A percentile compares a stretch with the other conserved stretches of the same genome.
phyloP scores from a whole-genome alignment of 2,113 vertebrate genomes.

The Gallinago media region DNA sequence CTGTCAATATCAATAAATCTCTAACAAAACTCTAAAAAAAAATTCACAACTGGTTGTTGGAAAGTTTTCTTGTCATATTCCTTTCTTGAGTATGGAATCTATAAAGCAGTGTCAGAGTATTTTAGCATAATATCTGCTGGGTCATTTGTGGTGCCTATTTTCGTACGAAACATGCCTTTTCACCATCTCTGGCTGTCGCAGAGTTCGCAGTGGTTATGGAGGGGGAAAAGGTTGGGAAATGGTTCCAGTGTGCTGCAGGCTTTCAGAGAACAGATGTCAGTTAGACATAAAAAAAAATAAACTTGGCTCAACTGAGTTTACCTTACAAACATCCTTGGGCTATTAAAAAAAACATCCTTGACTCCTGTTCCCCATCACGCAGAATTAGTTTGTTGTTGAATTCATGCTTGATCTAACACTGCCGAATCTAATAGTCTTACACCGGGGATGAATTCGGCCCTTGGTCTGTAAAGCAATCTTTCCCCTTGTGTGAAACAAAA shows the following conservation, averaged over 20 bases:
- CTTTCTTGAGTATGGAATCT: not conserved
- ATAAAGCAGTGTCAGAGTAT: not conserved
- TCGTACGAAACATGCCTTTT: not conserved
- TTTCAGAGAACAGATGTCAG: constrained; percentile 56
- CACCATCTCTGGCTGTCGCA: not conserved
- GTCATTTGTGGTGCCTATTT: not conserved
- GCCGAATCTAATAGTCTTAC: not conserved
- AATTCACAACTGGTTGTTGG: not conserved
- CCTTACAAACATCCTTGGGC: constrained; percentile 44
- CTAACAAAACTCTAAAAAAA: not conserved
- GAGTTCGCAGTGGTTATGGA: not conserved
- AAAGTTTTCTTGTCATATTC: not conserved
- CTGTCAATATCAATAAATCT: not conserved
- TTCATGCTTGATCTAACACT: constrained; percentile 39
- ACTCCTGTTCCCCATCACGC: not conserved
- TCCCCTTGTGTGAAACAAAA: constrained; percentile 50
- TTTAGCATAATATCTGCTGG: not conserved
- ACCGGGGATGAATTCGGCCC: not conserved
- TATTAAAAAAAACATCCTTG: constrained; percentile 1
- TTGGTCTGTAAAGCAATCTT: constrained; percentile 38
- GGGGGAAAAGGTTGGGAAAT: not conserved
- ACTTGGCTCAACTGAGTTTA: constrained; percentile 44
- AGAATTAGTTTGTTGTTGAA: constrained; percentile 42
- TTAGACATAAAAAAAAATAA: constrained; percentile 40
- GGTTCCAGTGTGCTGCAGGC: constrained; percentile 10